Percentiles rank a stretch among this genome's conserved stretches.
Evolutionary conservation across 2,888 invertebrate genomes (phyloP).

Genomic region (Microplitis deprimator): DNA sequence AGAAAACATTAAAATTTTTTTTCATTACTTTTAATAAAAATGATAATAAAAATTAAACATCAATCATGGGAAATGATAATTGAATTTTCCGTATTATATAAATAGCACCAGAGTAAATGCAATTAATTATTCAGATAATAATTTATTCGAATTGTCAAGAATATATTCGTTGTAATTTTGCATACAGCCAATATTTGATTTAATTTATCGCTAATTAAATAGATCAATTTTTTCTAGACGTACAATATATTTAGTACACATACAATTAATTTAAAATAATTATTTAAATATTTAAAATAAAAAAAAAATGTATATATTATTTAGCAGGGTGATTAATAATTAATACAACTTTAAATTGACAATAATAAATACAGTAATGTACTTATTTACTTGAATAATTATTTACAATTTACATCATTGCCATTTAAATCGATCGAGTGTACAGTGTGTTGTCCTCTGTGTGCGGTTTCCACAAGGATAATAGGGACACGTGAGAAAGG

Average conservation of each 20-base stretch:
- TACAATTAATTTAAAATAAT: not conserved
- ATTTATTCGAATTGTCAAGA: not conserved
- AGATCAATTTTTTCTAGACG: not conserved
- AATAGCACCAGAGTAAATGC: not conserved
- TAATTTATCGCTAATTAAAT: not conserved
- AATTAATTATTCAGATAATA: slow-evolving; percentile 1
- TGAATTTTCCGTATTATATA: not conserved
- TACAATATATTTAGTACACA: not conserved
- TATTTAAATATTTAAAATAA: not conserved
- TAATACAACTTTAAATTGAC: too few relatives aligned
- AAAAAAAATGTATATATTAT: not conserved
- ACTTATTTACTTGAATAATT: not conserved
- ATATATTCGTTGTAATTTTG: not conserved
- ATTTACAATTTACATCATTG: not conserved
- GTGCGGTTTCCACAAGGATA: not conserved
- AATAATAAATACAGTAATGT: not conserved
- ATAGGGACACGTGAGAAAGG: not conserved
- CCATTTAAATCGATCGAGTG: not conserved
- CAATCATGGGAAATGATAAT: not conserved
- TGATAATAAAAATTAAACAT: not conserved
- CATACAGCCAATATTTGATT: not conserved
- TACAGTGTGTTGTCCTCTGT: not conserved
- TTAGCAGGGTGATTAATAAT: too few relatives aligned
- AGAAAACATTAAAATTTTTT: too few relatives aligned
- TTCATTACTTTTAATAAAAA: too few relatives aligned